Conservation (phyloP, 2,888 invertebrate species). For the Eudemis profundana region DNA sequence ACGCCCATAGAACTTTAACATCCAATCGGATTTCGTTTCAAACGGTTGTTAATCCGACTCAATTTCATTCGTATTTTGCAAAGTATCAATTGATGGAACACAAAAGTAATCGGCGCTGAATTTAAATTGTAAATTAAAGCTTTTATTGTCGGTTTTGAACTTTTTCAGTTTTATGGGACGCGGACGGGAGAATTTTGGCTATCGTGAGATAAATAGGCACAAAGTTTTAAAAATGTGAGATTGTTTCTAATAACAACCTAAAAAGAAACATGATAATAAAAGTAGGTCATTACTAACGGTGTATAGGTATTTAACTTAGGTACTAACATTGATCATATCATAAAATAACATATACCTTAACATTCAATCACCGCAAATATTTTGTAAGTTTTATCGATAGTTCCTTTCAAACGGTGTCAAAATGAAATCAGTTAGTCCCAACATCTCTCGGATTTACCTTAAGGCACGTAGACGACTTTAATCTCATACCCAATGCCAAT, state of each 20-base stretch:
- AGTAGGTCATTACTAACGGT: no score
- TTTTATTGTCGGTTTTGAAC: neutral
- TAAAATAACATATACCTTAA: no score
- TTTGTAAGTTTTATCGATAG: neutral
- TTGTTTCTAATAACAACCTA: no score
- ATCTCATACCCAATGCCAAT: conserved; percentile 13
- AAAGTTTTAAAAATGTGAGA: no score
- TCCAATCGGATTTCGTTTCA: conserved; percentile 3
- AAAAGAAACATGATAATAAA: no score
- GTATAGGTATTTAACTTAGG: no score
- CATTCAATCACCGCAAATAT: no score
- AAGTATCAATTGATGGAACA: conserved; percentile 4
- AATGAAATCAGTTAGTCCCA: conserved; percentile 11
- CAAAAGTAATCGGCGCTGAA: conserved; percentile 6
- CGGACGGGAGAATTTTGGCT: neutral
- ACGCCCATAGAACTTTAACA: neutral
- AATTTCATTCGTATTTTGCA: conserved; percentile 5
- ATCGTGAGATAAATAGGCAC: no score
- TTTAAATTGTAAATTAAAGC: conserved; percentile 6
- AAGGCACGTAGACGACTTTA: conserved; percentile 6
- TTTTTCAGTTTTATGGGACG: neutral
- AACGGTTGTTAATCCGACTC: conserved; percentile 13
- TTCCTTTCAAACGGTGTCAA: neutral
- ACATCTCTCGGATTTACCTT: conserved; percentile 1
- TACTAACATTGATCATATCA: no score